phyloP scores from a whole-genome alignment of 35 echinoderm and acorn worm genomes.

The Apostichopus californicus region DNA sequence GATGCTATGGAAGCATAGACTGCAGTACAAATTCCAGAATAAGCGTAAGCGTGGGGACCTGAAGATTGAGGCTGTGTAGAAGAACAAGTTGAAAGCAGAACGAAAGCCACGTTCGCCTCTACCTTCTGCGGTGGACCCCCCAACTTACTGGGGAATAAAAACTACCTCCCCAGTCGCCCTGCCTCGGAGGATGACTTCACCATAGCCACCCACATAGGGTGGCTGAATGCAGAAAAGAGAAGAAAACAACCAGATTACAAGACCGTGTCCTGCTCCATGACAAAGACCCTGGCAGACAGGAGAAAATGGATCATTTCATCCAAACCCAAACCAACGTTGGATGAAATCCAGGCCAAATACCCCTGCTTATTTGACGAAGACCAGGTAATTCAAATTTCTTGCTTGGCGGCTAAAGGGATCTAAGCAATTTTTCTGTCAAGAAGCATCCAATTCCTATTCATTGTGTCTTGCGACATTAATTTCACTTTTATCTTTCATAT shows the following conservation, averaged over 20 bases:
- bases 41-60: not conserved
- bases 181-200: slow-evolving; percentile 47
- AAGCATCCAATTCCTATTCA: no score
- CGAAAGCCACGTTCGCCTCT: not conserved
- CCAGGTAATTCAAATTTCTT: not conserved
- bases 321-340: not conserved
- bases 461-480: no score
- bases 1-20: not conserved
- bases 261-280: not conserved
- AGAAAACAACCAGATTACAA: slow-evolving; percentile 50
- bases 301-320: slow-evolving; percentile 11
- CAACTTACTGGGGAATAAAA: slow-evolving; percentile 42
- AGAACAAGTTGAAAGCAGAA: not conserved
- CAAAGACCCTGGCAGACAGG: slow-evolving; percentile 20
- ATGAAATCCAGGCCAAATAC: slow-evolving; percentile 11
- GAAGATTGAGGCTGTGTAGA: not conserved
- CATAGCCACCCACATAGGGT: slow-evolving; percentile 22
- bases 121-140: not conserved
- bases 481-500: no score
- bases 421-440: no score
- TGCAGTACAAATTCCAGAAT: not conserved
- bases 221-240: slow-evolving; percentile 30
- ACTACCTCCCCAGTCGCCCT: slow-evolving; percentile 41
- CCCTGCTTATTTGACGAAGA: slow-evolving; percentile 52
- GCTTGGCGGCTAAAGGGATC: no score